Conservation (phyloP, 2,888 invertebrate genomes). For the Yponomeuta sedellus region DNA sequence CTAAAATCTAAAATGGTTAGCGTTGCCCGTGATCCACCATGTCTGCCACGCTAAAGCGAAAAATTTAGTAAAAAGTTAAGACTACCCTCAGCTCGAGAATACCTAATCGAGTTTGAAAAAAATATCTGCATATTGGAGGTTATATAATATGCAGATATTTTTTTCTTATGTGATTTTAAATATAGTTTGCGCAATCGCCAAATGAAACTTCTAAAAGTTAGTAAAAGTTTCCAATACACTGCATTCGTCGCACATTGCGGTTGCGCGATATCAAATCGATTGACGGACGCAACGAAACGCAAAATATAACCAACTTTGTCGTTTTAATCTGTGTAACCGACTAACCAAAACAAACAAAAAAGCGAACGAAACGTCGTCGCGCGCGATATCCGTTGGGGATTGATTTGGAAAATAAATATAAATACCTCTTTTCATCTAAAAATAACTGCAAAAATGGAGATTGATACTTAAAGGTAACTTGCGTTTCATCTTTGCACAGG, state of each 20-base stretch:
- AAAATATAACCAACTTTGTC: no score
- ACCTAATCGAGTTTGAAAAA: no score
- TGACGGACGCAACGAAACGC: no score
- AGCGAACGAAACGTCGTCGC: not conserved
- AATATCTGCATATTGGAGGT: no score
- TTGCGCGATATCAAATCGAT: no score
- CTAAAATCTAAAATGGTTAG: conserved; percentile 22
- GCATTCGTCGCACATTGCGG: no score
- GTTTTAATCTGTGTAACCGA: no score
- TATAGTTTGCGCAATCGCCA: no score
- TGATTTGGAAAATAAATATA: not conserved
- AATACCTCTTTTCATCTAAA: not conserved
- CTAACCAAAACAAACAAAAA: not conserved
- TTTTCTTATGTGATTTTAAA: no score
- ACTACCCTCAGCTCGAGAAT: conserved; percentile 36
- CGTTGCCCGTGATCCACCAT: conserved; percentile 51
- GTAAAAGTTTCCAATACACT: no score
- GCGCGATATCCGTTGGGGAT: not conserved
- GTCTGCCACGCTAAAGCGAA: conserved; percentile 42
- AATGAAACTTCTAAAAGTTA: no score
- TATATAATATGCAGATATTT: no score
- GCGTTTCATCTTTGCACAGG: not conserved
- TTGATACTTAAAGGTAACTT: not conserved
- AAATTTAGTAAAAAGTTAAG: not conserved
- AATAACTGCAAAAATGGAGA: not conserved